Evolutionary conservation across 2,113 vertebrate genomes (phyloP).

Genomic region (Hyperoodon ampullatus): DNA sequence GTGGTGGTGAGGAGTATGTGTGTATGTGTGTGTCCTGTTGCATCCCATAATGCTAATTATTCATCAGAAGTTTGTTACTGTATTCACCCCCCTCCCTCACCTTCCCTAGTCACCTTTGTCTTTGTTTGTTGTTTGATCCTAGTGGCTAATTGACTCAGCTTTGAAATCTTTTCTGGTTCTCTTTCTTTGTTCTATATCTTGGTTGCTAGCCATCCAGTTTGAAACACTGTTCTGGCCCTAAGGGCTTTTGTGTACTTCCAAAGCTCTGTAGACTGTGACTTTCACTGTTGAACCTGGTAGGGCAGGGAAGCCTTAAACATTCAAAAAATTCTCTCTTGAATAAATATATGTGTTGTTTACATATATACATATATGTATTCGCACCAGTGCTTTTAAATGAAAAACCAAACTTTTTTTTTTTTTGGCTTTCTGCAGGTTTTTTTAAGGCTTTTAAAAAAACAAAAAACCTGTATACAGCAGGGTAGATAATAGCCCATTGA

Average conservation of each 20-base stretch:
- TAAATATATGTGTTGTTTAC: conserved; percentile 55
- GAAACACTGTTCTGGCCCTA: conserved; percentile 45
- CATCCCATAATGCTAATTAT: background rate
- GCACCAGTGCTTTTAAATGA: conserved; percentile 62
- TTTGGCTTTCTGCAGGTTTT: conserved; percentile 33
- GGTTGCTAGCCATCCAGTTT: conserved; percentile 12
- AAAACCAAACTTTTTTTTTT: conserved; percentile 50
- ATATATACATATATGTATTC: conserved; percentile 50
- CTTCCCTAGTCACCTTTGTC: background rate
- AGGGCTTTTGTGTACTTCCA: conserved; percentile 56
- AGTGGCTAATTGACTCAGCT: background rate
- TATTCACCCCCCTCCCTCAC: background rate
- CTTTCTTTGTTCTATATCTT: background rate
- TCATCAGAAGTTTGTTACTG: background rate
- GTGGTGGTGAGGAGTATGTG: background rate
- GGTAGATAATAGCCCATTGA: conserved; percentile 33
- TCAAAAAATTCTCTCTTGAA: background rate
- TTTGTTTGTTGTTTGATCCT: background rate
- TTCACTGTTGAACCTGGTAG: conserved; percentile 42
- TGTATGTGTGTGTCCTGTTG: background rate
- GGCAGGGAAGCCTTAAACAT: conserved; percentile 71
- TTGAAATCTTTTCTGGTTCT: conserved; percentile 7
- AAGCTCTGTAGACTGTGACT: conserved; percentile 65
- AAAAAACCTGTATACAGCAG: background rate
- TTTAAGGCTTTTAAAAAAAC: background rate